Evolutionary conservation across 2,113 vertebrate genomes (phyloP).

Genomic region (Charina bottae): DNA sequence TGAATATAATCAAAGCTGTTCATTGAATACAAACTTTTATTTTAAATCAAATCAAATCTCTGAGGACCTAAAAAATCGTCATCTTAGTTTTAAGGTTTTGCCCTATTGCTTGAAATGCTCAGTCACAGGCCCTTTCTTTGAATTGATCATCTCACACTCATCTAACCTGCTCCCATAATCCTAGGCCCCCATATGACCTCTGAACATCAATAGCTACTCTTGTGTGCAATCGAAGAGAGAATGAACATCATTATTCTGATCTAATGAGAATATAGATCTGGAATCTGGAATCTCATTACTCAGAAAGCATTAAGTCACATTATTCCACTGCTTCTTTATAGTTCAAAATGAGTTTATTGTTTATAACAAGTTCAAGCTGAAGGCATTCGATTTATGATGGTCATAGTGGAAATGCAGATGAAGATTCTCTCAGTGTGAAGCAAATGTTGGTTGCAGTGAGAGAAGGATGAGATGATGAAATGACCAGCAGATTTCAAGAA

Average conservation of each 20-base stretch:
- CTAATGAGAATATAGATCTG: neutral
- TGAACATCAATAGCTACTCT: constrained; percentile 12
- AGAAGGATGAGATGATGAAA: neutral
- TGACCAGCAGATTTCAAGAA: neutral
- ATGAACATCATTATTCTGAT: neutral
- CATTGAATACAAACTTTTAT: neutral
- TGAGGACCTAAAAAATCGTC: neutral
- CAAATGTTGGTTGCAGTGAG: neutral
- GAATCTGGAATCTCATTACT: neutral
- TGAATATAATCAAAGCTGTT: neutral
- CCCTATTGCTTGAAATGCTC: neutral
- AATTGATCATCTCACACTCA: neutral
- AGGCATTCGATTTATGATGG: neutral
- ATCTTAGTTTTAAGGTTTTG: neutral
- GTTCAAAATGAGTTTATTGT: neutral
- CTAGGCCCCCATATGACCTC: neutral
- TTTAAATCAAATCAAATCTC: neutral
- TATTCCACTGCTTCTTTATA: neutral
- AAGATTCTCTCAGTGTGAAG: neutral
- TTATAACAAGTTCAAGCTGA: neutral
- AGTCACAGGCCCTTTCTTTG: neutral
- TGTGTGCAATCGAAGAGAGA: constrained; percentile 7
- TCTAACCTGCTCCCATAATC: neutral
- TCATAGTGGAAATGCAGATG: neutral
- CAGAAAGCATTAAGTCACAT: neutral